Evolutionary conservation across 1,140 invertebrate species (phyloP).

Genomic region (Calliphora vicina): DNA sequence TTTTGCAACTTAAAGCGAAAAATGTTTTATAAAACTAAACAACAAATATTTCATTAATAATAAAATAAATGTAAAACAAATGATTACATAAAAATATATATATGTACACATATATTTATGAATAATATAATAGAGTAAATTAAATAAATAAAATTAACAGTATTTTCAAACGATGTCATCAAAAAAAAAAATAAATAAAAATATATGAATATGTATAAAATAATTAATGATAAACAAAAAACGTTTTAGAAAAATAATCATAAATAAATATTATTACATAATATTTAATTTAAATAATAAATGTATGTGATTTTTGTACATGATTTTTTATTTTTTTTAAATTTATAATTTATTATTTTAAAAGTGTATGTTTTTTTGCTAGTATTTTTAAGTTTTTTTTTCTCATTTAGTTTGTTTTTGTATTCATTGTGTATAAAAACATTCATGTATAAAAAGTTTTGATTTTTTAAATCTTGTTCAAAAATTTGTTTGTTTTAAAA

Average conservation of each 20-base stretch:
- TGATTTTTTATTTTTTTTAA: background rate
- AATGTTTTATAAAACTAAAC: slow-evolving; percentile 29
- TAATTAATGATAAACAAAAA: background rate
- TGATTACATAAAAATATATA: background rate
- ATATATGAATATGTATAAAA: too few species aligned
- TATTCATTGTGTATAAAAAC: background rate
- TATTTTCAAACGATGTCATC: background rate
- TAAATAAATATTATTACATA: background rate
- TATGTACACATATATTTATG: background rate
- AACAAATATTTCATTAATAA: slow-evolving; percentile 35
- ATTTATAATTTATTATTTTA: background rate
- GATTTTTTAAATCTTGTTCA: background rate
- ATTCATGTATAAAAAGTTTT: background rate
- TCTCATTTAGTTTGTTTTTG: background rate
- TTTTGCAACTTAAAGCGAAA: slow-evolving; percentile 1
- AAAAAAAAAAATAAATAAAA: background rate
- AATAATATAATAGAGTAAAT: background rate
- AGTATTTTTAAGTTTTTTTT: background rate
- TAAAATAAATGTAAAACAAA: slow-evolving; percentile 35
- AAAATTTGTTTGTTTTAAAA: slow-evolving; percentile 9
- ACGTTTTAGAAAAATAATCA: background rate
- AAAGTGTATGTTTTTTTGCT: background rate
- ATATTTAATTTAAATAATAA: background rate
- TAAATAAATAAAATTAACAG: slow-evolving; percentile 1
- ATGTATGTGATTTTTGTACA: background rate